Conservation (phyloP, 2,888 invertebrate species). For the Serrognathus titanus region DNA sequence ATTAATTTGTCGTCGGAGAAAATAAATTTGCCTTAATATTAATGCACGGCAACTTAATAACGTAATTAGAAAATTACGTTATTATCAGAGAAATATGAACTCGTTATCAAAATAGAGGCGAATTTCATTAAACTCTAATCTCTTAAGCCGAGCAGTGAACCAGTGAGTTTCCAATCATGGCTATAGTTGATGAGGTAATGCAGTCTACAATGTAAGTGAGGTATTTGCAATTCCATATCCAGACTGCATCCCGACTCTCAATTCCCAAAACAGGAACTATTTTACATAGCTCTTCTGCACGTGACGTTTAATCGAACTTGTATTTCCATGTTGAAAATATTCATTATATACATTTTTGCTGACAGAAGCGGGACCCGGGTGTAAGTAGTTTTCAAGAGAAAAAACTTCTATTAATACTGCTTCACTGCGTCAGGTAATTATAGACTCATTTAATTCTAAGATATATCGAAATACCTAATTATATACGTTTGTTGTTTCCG, state of each 20-base stretch:
- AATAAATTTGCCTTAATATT: not conserved
- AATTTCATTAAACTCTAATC: constrained; percentile 4
- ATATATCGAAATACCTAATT: too few relatives aligned
- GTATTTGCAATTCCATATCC: constrained; percentile 4
- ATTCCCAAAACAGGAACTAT: constrained; percentile 23
- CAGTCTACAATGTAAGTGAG: constrained; percentile 3
- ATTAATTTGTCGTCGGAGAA: not conserved
- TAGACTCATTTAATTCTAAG: too few relatives aligned
- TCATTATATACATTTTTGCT: not conserved
- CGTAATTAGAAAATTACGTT: constrained; percentile 3
- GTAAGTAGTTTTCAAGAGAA: not conserved
- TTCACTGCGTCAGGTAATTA: too few relatives aligned
- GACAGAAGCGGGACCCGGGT: not conserved
- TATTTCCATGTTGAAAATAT: constrained; percentile 8
- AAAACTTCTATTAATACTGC: too few relatives aligned
- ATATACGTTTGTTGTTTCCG: too few relatives aligned
- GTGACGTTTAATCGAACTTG: constrained; percentile 26
- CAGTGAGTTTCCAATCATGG: constrained; percentile 3
- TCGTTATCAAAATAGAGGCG: constrained; percentile 3
- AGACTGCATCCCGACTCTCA: constrained; percentile 2
- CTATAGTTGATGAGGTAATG: constrained; percentile 4
- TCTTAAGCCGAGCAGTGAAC: constrained; percentile 4
- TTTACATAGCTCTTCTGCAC: constrained; percentile 24
- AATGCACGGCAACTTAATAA: not conserved
- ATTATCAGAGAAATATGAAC: constrained; percentile 3